These are phyloP conservation scores for Planococcus citri DNA, from an alignment of 1,140 invertebrate genomes.

Conservation along the genomic window DNA sequence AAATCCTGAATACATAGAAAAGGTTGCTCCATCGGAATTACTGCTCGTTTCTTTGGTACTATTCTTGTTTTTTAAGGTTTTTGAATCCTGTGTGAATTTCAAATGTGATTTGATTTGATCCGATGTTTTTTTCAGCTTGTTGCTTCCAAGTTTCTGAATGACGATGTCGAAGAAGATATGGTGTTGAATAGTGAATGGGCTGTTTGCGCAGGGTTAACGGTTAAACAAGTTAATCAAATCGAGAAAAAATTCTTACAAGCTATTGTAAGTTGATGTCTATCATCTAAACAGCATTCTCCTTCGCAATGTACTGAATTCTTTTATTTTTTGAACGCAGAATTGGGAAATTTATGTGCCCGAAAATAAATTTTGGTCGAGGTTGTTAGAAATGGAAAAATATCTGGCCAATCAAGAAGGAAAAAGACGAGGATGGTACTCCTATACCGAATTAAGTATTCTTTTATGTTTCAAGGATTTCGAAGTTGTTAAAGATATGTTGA, in stretches of 20 bases:
- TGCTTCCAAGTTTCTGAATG: constrained; percentile 86
- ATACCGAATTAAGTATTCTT: constrained; percentile 59
- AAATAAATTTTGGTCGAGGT: constrained; percentile 53
- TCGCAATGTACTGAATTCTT: too few relatives aligned
- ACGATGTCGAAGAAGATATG: constrained; percentile 79
- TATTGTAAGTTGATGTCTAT: constrained; percentile 80
- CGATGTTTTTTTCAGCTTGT: constrained; percentile 55
- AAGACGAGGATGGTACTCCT: constrained; percentile 70
- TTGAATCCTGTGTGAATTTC: constrained; percentile 12
- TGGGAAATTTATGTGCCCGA: constrained; percentile 68
- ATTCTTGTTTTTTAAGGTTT: too few relatives aligned
- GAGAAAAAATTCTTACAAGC: constrained; percentile 80
- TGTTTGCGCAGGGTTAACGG: constrained; percentile 55
- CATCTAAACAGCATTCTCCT: too few relatives aligned
- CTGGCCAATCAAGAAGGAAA: constrained; percentile 57
- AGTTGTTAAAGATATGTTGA: constrained; percentile 25
- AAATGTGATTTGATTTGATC: background rate
- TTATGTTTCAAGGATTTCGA: constrained; percentile 40
- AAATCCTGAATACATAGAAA: constrained; percentile 69
- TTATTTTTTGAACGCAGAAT: too few relatives aligned
- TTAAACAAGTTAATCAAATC: constrained; percentile 62
- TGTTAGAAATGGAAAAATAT: constrained; percentile 52
- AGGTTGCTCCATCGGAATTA: constrained; percentile 71
- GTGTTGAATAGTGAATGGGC: constrained; percentile 85
- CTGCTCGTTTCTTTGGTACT: constrained; percentile 82